Evolutionary conservation across 2,113 vertebrate species (phyloP).

Genomic region (Elgaria multicarinata): DNA sequence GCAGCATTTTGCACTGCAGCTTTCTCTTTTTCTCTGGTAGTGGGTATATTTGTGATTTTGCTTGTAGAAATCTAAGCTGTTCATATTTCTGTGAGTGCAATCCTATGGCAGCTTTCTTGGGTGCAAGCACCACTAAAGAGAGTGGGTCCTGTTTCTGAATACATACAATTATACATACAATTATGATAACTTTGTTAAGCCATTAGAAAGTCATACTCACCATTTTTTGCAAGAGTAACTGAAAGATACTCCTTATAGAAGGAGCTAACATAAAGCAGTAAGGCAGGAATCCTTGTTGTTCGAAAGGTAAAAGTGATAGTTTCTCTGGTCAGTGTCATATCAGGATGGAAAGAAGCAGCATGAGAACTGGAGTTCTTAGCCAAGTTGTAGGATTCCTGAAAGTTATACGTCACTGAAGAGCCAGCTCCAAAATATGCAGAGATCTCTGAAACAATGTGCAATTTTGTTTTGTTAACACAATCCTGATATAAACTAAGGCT

Average conservation of each 20-base stretch:
- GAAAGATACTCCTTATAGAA: conserved; percentile 89
- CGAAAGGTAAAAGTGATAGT: conserved; percentile 86
- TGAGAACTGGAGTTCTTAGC: conserved; percentile 84
- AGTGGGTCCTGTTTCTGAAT: too few relatives aligned
- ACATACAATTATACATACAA: too few relatives aligned
- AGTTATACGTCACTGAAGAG: conserved; percentile 86
- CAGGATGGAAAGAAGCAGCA: conserved; percentile 87
- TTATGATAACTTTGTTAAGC: background rate
- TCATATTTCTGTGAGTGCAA: too few relatives aligned
- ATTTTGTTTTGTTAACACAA: conserved; percentile 29
- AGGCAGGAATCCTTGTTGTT: conserved; percentile 83
- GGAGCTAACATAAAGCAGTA: conserved; percentile 86
- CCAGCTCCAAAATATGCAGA: conserved; percentile 87
- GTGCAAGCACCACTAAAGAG: too few relatives aligned
- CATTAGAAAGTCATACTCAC: conserved; percentile 74
- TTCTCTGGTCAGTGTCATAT: conserved; percentile 84
- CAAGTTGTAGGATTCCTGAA: conserved; percentile 87
- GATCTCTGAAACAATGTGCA: conserved; percentile 82
- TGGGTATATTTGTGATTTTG: too few relatives aligned
- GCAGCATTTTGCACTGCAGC: too few relatives aligned
- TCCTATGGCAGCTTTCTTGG: too few relatives aligned
- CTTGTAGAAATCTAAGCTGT: too few relatives aligned
- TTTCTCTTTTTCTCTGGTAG: too few relatives aligned
- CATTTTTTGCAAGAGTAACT: conserved; percentile 85
- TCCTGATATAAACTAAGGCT: background rate